Percentiles rank a stretch among this genome's conserved stretches.
Conservation (phyloP, 2,797 vertebrate genomes). For the Meda fulgida region DNA sequence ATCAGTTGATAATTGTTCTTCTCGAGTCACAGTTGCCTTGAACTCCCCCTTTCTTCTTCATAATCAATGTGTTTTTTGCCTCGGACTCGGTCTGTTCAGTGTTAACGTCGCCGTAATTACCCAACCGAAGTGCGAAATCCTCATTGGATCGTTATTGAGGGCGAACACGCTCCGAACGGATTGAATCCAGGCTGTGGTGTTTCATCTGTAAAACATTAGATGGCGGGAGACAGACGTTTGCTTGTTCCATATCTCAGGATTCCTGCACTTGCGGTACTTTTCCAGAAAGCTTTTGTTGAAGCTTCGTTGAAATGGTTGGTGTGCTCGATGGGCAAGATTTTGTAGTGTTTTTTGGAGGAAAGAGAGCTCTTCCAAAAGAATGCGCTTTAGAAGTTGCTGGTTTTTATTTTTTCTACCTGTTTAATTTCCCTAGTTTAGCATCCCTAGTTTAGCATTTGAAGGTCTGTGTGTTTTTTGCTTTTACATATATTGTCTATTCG, state of each 20-base stretch:
- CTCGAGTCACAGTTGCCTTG: slow-evolving; percentile 84
- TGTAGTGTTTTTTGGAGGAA: slow-evolving; percentile 11
- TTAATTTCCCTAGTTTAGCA: slow-evolving; percentile 41
- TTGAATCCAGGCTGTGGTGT: slow-evolving; percentile 42
- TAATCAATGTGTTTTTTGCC: slow-evolving; percentile 40
- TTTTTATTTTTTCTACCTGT: slow-evolving; percentile 49
- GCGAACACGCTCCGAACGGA: not conserved
- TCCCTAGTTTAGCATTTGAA: slow-evolving; percentile 50
- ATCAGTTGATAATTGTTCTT: slow-evolving; percentile 67
- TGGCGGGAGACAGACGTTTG: slow-evolving; percentile 55
- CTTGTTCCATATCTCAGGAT: slow-evolving; percentile 69
- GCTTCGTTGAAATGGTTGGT: slow-evolving; percentile 43
- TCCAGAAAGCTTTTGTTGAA: slow-evolving; percentile 60
- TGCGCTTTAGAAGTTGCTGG: slow-evolving; percentile 45
- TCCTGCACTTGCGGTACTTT: slow-evolving; percentile 62
- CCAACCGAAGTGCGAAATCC: not conserved
- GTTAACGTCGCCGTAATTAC: not conserved
- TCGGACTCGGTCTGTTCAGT: slow-evolving; percentile 30
- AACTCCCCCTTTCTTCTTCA: slow-evolving; percentile 63
- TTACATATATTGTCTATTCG: slow-evolving; percentile 54
- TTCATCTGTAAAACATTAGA: slow-evolving; percentile 56
- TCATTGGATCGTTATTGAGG: not conserved
- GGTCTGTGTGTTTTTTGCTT: slow-evolving; percentile 57
- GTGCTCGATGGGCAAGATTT: slow-evolving; percentile 33
- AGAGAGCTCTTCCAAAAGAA: slow-evolving; percentile 60